Evolutionary conservation across 2,113 vertebrate species (phyloP), one percentile per base, ranked within the genome.

Genomic region (Oncorhynchus keta): DNA sequence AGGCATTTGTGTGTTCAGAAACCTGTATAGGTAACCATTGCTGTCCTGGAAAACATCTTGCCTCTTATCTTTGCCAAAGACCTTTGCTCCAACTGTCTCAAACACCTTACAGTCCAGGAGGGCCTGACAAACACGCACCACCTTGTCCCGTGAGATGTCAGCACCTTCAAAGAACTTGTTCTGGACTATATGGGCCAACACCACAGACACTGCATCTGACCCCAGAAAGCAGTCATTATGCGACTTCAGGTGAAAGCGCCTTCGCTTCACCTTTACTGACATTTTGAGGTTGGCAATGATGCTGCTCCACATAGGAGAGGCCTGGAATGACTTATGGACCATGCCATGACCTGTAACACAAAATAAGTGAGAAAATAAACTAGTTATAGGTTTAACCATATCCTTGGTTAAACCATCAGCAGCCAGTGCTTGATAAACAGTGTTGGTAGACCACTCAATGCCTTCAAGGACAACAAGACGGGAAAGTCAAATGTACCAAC

Each of bases 101-200:
- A 99, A 97, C 62, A 97, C 94, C 73, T 92, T 94, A 76, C 94
- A 95, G 75, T 99, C 95, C 94, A 99, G 92, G 76, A 99, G 87
- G 0, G 94, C 95, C 39, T 99, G 98, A 81, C 97, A 99, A 2
- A 99, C 94, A 0, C 94, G 91, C 72, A 94, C 93, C 32, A 96
- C 95, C 85, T 96, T 96, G 64, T 91, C 88, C 16, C 97, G 94
- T 16, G 93, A 91, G 78, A 97, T 93, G 14, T 89, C 77, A 0
- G 73, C 78, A 1, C 95, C 91, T 11, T 94, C 94, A 55, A 96
- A 95, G 78, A 95, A 94, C 82, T 93, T 95, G 75, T 92, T 92
- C 74, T 94, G 93, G 12, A 92, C 83, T 0, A 98, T 88, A 39
- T 98, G 90, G 49, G 93, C 89, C 51, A 92, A 92, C 74, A 98